These are phyloP conservation scores for Catharus bicknelli DNA, from an alignment of 2,113 vertebrate species.

Conservation along the genomic window DNA sequence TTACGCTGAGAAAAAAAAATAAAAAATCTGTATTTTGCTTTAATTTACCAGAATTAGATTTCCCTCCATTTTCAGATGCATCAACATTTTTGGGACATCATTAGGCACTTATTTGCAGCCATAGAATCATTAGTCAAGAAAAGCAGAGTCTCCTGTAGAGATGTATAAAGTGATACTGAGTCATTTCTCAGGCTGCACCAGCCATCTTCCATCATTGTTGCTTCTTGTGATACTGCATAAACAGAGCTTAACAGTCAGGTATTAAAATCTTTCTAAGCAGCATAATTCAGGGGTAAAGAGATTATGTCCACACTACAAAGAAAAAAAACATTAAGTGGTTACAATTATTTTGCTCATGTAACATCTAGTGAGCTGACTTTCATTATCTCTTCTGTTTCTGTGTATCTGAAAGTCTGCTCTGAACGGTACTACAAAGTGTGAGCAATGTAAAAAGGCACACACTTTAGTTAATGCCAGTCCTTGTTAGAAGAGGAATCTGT, in stretches of 20 bases:
- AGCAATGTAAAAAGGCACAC: not conserved
- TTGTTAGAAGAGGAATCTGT: not conserved
- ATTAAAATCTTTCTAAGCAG: not conserved
- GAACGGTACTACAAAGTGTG: not conserved
- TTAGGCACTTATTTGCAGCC: not conserved
- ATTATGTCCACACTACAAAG: not conserved
- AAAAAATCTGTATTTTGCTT: not conserved
- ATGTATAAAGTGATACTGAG: not conserved
- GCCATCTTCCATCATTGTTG: not conserved
- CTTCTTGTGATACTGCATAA: not conserved
- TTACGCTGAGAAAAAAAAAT: not conserved
- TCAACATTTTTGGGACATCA: slow-evolving; percentile 13
- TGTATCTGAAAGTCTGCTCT: not conserved
- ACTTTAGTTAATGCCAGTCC: not conserved
- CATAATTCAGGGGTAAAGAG: not conserved
- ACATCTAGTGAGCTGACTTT: not conserved
- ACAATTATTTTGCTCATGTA: not conserved
- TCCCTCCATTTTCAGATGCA: slow-evolving; percentile 5
- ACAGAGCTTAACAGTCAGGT: not conserved
- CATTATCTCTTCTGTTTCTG: not conserved
- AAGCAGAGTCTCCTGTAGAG: not conserved
- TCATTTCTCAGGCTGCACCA: slow-evolving; percentile 1
- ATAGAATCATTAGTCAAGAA: slow-evolving; percentile 2
- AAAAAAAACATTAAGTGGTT: not conserved
- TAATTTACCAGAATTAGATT: slow-evolving; percentile 23